phyloP scores from a whole-genome alignment of 2,888 invertebrate genomes.

The Galerucella calmariensis region DNA sequence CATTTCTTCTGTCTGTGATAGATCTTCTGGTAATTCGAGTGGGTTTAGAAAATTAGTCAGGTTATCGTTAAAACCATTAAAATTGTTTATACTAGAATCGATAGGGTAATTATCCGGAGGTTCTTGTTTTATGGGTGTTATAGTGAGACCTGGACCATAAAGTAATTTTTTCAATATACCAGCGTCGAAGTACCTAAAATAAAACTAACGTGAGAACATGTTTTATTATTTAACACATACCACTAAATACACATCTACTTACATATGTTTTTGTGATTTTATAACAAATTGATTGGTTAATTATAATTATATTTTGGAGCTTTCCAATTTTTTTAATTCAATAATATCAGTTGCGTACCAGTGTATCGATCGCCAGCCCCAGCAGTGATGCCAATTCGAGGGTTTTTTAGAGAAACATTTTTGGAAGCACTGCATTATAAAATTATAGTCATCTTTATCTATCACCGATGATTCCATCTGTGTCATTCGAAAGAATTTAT shows the following conservation, averaged over 20 bases:
- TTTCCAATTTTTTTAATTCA: too few species aligned
- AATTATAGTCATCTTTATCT: too few species aligned
- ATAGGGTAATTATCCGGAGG: slow-evolving; percentile 26
- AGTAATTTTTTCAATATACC: slow-evolving; percentile 52
- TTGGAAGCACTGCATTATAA: too few species aligned
- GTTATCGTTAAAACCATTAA: slow-evolving; percentile 24
- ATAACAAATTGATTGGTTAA: not conserved
- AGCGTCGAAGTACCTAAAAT: slow-evolving; percentile 53
- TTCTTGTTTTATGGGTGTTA: slow-evolving; percentile 49
- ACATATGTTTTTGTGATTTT: not conserved
- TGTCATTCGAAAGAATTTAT: too few species aligned
- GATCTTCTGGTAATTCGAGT: slow-evolving; percentile 28
- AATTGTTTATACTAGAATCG: slow-evolving; percentile 4
- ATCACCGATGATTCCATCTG: too few species aligned
- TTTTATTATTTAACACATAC: not conserved
- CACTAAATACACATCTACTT: slow-evolving; percentile 33
- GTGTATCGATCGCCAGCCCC: too few species aligned
- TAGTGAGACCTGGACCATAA: slow-evolving; percentile 50
- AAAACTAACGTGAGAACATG: slow-evolving; percentile 31
- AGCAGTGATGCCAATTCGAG: too few species aligned
- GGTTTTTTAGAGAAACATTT: too few species aligned
- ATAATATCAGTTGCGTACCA: too few species aligned
- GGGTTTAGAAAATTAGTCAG: slow-evolving; percentile 32
- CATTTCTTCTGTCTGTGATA: not conserved
- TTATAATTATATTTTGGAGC: too few species aligned